A percentile compares a stretch with the other conserved stretches of the same genome.
phyloP scores from a whole-genome alignment of 2,113 vertebrate genomes.

The Progne subis region DNA sequence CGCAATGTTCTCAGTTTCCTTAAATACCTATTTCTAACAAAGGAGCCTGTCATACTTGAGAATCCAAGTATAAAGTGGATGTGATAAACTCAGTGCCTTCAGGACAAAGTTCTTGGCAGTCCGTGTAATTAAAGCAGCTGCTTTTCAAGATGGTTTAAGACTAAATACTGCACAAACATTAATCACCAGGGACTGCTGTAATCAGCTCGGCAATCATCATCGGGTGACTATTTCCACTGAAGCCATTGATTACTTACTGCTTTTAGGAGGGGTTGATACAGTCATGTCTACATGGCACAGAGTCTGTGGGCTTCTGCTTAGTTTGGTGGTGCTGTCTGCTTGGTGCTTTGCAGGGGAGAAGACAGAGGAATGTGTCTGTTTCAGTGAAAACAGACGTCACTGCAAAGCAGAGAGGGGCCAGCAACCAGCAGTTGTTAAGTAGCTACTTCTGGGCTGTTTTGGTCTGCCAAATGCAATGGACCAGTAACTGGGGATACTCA shows the following conservation, averaged over 20 bases:
- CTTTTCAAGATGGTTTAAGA: constrained; percentile 53
- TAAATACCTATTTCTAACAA: constrained; percentile 33
- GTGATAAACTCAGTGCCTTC: constrained; percentile 44
- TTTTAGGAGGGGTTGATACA: not conserved
- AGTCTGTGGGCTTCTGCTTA: not conserved
- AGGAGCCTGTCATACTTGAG: constrained; percentile 27
- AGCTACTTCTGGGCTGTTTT: not conserved
- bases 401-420: not conserved
- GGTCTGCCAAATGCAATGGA: not conserved
- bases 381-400: not conserved
- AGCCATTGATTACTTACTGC: not conserved
- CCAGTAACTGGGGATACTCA: not conserved
- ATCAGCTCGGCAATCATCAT: not conserved
- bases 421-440: not conserved
- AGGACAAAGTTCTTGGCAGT: constrained; percentile 54
- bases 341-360: not conserved
- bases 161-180: constrained; percentile 52
- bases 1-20: not conserved
- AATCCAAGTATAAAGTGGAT: constrained; percentile 31
- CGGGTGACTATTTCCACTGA: constrained; percentile 9
- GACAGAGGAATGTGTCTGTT: not conserved
- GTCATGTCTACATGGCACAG: not conserved
- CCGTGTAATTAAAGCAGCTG: constrained; percentile 38
- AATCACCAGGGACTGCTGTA: constrained; percentile 48
- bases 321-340: not conserved